Conservation (phyloP, 92 coral and sea anemone species). For the Galaxea fascicularis region DNA sequence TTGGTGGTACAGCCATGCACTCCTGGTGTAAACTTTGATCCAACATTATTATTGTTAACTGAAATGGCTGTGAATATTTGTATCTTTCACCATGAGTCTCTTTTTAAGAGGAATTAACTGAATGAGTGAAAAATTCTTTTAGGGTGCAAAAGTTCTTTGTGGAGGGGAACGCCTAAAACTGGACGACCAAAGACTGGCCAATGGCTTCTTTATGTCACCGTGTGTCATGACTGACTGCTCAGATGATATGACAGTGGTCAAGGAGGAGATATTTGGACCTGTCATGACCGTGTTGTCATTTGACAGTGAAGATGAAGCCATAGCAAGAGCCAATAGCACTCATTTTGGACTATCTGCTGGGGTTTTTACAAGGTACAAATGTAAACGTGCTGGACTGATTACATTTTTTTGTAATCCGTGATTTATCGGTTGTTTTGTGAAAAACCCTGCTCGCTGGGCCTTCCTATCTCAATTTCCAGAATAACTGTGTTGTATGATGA, state of each 20-base stretch:
- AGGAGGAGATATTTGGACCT: constrained; percentile 99
- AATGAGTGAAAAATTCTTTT: neutral
- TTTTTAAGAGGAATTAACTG: neutral
- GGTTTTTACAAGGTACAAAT: constrained; percentile 83
- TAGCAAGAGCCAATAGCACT: constrained; percentile 89
- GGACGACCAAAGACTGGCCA: constrained; percentile 71
- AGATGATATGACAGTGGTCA: constrained; percentile 93
- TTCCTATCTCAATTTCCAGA: too few relatives aligned
- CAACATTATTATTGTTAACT: too few relatives aligned
- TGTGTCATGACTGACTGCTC: constrained; percentile 94
- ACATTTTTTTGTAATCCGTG: too few relatives aligned
- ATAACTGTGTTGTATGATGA: too few relatives aligned
- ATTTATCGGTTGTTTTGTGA: too few relatives aligned
- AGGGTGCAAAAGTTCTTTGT: constrained; percentile 94
- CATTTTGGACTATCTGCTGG: constrained; percentile 95
- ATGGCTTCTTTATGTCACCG: constrained; percentile 96
- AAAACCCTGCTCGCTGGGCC: too few relatives aligned
- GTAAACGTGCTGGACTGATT: neutral
- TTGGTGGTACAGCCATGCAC: too few relatives aligned
- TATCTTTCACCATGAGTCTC: neutral
- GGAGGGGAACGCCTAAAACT: constrained; percentile 91
- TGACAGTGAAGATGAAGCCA: constrained; percentile 86
- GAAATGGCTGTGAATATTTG: too few relatives aligned
- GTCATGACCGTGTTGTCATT: constrained; percentile 94
- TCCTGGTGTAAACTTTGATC: too few relatives aligned